These are phyloP conservation scores for Spheniscus humboldti DNA, from an alignment of 2,797 vertebrate genomes.

Conservation along the genomic window DNA sequence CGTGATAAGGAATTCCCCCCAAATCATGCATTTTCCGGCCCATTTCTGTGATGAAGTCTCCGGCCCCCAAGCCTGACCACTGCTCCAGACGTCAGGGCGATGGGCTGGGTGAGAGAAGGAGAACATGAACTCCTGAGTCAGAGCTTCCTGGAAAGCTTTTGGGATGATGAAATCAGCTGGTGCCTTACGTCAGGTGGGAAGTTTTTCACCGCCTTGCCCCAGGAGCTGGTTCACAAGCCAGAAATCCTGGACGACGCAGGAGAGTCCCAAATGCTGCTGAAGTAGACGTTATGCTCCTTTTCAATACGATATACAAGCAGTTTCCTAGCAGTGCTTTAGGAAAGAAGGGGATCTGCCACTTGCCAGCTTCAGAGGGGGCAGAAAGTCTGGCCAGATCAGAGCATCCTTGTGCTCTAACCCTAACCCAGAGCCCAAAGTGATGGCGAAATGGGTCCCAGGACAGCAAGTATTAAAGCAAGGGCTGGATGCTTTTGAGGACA, in stretches of 20 bases:
- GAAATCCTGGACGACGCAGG: neutral
- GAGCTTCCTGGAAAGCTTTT: constrained; percentile 3
- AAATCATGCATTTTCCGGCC: accelerated
- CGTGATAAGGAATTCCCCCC: neutral
- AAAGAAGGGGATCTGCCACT: neutral
- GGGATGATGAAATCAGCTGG: neutral
- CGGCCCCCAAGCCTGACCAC: neutral
- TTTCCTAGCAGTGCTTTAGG: neutral
- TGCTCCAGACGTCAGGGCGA: neutral
- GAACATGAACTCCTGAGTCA: neutral
- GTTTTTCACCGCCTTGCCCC: neutral
- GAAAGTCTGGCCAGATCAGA: neutral
- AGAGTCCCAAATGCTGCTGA: accelerated
- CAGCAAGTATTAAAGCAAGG: neutral
- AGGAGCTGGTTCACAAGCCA: neutral
- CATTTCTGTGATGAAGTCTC: neutral
- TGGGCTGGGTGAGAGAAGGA: neutral
- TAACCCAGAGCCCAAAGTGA: neutral
- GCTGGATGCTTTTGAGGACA: neutral
- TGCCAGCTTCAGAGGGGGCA: accelerated
- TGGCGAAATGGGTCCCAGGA: neutral
- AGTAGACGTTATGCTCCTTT: neutral
- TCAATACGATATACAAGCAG: neutral
- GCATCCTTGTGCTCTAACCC: neutral
- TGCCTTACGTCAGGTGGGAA: neutral